Base-by-base conservation (phyloP, 2,797 vertebrate genomes). In the Pipistrellus pygmaeus region DNA sequence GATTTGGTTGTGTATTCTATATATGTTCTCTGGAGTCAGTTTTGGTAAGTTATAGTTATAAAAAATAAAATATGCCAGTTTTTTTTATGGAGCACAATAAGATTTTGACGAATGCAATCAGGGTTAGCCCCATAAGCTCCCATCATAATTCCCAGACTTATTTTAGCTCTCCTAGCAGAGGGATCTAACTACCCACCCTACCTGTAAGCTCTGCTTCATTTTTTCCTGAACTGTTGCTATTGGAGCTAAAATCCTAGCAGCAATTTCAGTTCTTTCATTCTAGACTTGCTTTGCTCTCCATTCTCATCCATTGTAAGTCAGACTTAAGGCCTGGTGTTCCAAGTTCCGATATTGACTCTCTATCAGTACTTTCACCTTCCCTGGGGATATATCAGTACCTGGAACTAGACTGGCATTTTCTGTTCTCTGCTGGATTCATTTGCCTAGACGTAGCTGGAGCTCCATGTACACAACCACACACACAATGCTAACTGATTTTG, bases 61-160 rank as follows among this genome's bases (percentile, higher is more conserved):
- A 15, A 73, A 94, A 78, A 87, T 35, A 93, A 86, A 89, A 84
- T 53, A 62, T 48, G 81, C 30, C 25, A 88, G 0, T 11, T 68
- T 93, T 88, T 92, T 55, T 20, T 62, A 32, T 46, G 53, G 57
- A 85, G 10, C 32, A 60, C 12, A 68, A 51, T 3, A 60, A 6
- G 15, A 88, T 89, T 91, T 68, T 53, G 69, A 86, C 13, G 35
- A 93, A 86, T 38, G 48, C 9, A 89, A 35, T 85, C 66, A 78
- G 21, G 23, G 17, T 69, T 68, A 89, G 44, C 32, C 3, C 6
- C 12, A 14, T 78, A 75, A 93, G 38, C 41, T 88, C 46, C 72
- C 17, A 89, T 53, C 27, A 66, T 21, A 84, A 83, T 78, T 64
- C 3, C 8, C 73, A 27, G 32, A 6, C 20, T 30, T 91, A 53